These are phyloP conservation scores for Drosophila repleta DNA, from an alignment of 1,140 invertebrate species.

Conservation along the genomic window DNA sequence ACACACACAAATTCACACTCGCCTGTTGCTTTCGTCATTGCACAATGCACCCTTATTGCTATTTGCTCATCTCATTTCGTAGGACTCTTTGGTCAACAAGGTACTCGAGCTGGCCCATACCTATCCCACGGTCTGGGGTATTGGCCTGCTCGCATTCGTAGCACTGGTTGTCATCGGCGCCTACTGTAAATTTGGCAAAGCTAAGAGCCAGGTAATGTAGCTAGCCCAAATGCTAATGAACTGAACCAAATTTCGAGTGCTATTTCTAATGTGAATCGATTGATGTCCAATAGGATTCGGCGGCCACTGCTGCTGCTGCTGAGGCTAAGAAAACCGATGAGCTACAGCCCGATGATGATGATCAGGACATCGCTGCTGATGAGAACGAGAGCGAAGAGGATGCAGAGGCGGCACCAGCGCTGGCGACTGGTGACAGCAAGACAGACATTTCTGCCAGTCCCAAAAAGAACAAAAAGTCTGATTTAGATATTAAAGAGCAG, in stretches of 20 bases:
- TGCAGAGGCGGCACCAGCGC: constrained; percentile 41
- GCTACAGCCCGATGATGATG: constrained; percentile 67
- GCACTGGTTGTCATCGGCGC: constrained; percentile 91
- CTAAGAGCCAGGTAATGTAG: constrained; percentile 75
- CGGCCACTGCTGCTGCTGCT: constrained; percentile 46
- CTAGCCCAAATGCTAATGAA: neutral
- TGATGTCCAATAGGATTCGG: constrained; percentile 32
- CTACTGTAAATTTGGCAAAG: constrained; percentile 72
- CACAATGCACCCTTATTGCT: constrained; percentile 53
- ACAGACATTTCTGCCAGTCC: constrained; percentile 59
- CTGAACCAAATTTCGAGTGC: neutral
- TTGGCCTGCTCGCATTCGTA: constrained; percentile 87
- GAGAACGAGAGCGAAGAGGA: constrained; percentile 44
- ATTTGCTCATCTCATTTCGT: constrained; percentile 68
- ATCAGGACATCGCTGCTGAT: constrained; percentile 40
- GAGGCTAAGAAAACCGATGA: constrained; percentile 66
- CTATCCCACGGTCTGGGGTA: constrained; percentile 95
- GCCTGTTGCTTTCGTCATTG: constrained; percentile 36
- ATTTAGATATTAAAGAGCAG: constrained; percentile 72
- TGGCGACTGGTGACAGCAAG: constrained; percentile 56
- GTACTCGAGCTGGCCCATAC: constrained; percentile 93
- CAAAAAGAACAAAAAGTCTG: constrained; percentile 72
- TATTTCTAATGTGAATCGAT: constrained; percentile 13
- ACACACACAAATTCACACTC: constrained; percentile 10
- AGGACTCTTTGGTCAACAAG: constrained; percentile 93